phyloP scores from a whole-genome alignment of 30 jellyfish, hydroid and myxozoan genomes.

The Pseudorhiza aurosa region DNA sequence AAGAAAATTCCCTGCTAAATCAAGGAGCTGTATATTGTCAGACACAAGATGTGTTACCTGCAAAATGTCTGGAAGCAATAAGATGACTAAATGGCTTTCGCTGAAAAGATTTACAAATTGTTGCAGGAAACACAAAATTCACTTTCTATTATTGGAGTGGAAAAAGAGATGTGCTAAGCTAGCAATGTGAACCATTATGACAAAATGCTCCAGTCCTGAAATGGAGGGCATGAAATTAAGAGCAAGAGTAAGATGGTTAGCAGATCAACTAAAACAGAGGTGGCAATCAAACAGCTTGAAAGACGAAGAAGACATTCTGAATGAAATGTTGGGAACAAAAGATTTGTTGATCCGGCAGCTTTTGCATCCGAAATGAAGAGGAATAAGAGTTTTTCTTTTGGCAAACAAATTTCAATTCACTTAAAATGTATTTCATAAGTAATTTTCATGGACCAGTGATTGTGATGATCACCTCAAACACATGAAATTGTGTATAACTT shows the following conservation, averaged over 20 bases:
- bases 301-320: background rate
- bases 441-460: no score
- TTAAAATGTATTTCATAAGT: no score
- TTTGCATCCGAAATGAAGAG: background rate
- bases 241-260: background rate
- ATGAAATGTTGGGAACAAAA: background rate
- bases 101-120: background rate
- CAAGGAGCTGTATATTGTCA: no score
- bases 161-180: background rate
- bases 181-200: background rate
- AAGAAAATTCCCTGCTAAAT: no score
- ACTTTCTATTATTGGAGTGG: background rate
- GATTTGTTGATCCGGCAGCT: background rate
- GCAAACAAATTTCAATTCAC: no score
- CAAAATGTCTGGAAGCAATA: no score
- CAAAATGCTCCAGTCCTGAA: background rate
- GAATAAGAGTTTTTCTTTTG: background rate
- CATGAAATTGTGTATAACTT: no score
- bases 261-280: background rate
- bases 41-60: no score
- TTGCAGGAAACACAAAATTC: background rate
- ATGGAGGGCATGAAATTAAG: no score
- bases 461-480: no score
- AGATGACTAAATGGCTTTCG: background rate
- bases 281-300: background rate